Evolutionary conservation across 2,113 vertebrate genomes (phyloP), one percentile per base, ranked within the genome.

Genomic region (Benthochromis sp.): DNA sequence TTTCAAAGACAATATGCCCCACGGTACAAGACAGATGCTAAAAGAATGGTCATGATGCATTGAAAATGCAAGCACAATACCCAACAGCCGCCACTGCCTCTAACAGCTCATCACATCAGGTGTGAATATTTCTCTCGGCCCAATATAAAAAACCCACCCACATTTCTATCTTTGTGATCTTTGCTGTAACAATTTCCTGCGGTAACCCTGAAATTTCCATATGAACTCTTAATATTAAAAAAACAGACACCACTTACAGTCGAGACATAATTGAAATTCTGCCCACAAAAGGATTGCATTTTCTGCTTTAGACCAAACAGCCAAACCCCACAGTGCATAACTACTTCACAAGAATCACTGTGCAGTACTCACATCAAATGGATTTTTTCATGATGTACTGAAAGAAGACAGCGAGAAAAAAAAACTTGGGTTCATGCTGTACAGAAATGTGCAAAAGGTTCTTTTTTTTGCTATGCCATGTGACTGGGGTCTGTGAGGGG

Each of bases 401-500:
- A 90, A 87, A 69, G 38, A 71, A 71, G 40, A 89, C 63, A 83
- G 71, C 2, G 2, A 14, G 19, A 66, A 88, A 87, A 34, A 85
- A 40, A 36, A 47, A 71, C 57, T 50, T 81, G 34, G 84, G 29
- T 85, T 88, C 50, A 84, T 61, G 84, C 47, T 82, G n/a, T 21
- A 59, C 17, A 63, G 16, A n/a, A 59, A 36, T 87, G 24, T 59
- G 54, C 8, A 55, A 86, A 92, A 82, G 21, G 38, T 81, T 2
- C 9, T 79, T 82, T 82, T 86, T 55, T 24, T 43, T 43, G 55
- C 55, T 94, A 92, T 21, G 53, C 91, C 16, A 90, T 7, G 5
- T 93, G 92, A 87, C 53, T 36, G 9, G 86, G 34, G 43, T 95
- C 93, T 85, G 71, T 89, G 38, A 87, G 45, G 80, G 50, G 82